These are phyloP conservation scores for Stegophylla sp. DNA, from an alignment of 2,888 invertebrate species.

Conservation along the genomic window DNA sequence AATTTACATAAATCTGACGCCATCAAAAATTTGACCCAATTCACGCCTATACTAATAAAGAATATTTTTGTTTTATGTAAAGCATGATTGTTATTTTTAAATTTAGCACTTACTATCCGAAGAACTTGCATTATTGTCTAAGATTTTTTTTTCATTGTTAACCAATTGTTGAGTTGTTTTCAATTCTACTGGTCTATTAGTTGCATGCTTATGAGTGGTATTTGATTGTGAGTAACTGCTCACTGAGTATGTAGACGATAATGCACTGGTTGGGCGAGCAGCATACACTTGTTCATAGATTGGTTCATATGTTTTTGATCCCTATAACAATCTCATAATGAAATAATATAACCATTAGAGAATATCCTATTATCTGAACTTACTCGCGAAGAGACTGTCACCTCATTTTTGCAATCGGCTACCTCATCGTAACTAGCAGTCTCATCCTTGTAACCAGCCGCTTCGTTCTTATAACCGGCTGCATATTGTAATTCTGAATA, in stretches of 20 bases:
- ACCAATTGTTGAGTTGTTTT: no score
- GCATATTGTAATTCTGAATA: slow-evolving; percentile 86
- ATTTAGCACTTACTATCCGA: slow-evolving; percentile 22
- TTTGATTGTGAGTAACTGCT: slow-evolving; percentile 58
- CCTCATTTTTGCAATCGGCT: slow-evolving; percentile 46
- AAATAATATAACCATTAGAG: not conserved
- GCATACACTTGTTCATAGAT: slow-evolving; percentile 92
- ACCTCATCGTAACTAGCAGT: no score
- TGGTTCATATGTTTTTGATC: slow-evolving; percentile 81
- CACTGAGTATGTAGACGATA: slow-evolving; percentile 74
- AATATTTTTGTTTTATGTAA: not conserved
- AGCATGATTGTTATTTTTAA: not conserved
- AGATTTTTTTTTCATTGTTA: slow-evolving; percentile 63
- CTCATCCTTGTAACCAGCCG: no score
- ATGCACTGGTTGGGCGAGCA: slow-evolving; percentile 73
- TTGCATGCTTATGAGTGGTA: slow-evolving; percentile 66
- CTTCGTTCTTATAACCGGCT: slow-evolving; percentile 71
- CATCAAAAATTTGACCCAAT: no score
- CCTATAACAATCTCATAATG: slow-evolving; percentile 65
- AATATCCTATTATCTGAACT: not conserved
- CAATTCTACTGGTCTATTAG: no score
- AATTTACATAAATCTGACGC: no score
- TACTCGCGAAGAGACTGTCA: slow-evolving; percentile 71
- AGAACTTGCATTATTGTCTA: slow-evolving; percentile 23
- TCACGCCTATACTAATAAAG: not conserved